Evolutionary conservation across 2,113 vertebrate genomes (phyloP).

Genomic region (Picathartes gymnocephalus): DNA sequence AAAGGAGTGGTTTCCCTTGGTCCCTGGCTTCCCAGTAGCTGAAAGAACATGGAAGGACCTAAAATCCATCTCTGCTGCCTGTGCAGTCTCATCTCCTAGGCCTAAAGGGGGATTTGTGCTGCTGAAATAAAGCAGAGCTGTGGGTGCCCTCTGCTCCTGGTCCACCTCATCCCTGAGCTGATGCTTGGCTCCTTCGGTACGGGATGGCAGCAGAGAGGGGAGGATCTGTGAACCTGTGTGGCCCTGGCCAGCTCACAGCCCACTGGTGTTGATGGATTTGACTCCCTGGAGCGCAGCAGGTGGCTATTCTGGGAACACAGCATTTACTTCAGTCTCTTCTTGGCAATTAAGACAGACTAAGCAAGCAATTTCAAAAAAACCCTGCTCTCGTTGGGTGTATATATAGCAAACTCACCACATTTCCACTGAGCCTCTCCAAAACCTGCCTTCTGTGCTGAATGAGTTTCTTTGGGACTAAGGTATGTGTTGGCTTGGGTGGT

Average conservation of each 20-base stretch:
- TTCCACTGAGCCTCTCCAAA: conserved; percentile 5
- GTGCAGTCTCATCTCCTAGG: neutral
- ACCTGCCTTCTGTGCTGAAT: conserved; percentile 6
- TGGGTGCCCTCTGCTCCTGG: neutral
- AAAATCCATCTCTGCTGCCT: neutral
- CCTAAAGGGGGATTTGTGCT: neutral
- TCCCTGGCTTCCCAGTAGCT: neutral
- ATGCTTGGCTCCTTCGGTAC: fast-evolving
- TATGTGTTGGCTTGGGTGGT: neutral
- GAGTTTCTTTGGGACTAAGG: neutral
- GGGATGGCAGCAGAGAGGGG: neutral
- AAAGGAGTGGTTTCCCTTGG: neutral
- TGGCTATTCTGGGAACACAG: conserved; percentile 10
- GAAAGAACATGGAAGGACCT: neutral
- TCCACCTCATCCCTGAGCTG: neutral
- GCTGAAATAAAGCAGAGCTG: neutral
- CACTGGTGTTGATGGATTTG: neutral
- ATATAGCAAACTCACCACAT: conserved; percentile 29
- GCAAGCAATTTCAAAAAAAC: neutral
- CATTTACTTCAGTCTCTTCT: neutral
- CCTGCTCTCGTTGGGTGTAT: neutral
- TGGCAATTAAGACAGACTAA: conserved; percentile 19
- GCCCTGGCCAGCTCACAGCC: neutral
- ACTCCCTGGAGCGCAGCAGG: neutral
- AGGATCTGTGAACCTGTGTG: neutral